Evolutionary conservation across 2,113 vertebrate genomes (phyloP), one percentile per base, ranked within the genome.

Genomic region (Platichthys stellatus): DNA sequence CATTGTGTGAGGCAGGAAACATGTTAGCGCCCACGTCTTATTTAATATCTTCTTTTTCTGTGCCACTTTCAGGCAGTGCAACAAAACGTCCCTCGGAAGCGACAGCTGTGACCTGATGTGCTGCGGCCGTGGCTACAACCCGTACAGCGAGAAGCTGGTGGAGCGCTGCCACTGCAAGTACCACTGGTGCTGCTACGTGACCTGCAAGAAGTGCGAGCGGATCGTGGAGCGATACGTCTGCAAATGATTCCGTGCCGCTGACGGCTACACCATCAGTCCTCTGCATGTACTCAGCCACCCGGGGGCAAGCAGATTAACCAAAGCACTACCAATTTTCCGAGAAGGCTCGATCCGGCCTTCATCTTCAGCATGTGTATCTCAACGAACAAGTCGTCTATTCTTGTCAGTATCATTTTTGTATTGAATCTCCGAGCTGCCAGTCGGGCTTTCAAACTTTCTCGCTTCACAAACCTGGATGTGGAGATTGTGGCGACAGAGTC

Each of bases 71-170:
- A 99, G 98, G 86, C 98, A 99, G 77, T 99, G 98, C 94, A 99
- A 99, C 93, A 99, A 99, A 91, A 99, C 98, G 0, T 99, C 98
- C 1, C 90, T 94, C 0, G 98, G 98, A 87, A 99, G 97, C 0
- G 98, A 99, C 95, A 99, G 97, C 95, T 99, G 98, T 0, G 97
- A 98, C 89, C 85, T 99, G 94, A 99, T 99, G 98, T 99, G 98
- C 95, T 99, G 98, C 1, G 98, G 97, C 61, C 95, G 98, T 0
- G 98, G 98, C 78, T 99, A 99, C 93, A 99, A 99, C 90, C 97
- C 98, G 0, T 99, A 99, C 93, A 96, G 94, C 0, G 98, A 99
- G 95, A 96, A 94, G 21, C 94, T 99, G 90, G 96, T 97, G 72
- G 98, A 99, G 88, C 89, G 98, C 12, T 99, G 98, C 88, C 97